Evolutionary conservation across 1,140 invertebrate genomes (phyloP).

Genomic region (Drusus annulatus): DNA sequence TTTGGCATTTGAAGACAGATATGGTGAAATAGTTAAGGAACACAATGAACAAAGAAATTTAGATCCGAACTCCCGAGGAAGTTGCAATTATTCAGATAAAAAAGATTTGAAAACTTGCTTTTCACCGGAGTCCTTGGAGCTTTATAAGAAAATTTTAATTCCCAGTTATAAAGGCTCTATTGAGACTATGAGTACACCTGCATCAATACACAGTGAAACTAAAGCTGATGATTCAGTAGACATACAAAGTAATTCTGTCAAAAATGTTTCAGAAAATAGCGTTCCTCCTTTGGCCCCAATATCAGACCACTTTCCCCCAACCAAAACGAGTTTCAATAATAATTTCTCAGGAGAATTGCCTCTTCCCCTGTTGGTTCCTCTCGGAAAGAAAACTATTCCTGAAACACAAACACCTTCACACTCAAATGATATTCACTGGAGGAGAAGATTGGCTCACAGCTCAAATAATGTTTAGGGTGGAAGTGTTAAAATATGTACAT

Average conservation of each 20-base stretch:
- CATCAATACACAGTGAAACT: neutral
- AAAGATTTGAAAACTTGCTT: no score
- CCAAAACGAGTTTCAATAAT: neutral
- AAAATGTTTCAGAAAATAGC: neutral
- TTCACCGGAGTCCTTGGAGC: constrained; percentile 47
- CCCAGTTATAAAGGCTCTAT: constrained; percentile 48
- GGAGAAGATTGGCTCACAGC: constrained; percentile 39
- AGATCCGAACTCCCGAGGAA: neutral
- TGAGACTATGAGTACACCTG: neutral
- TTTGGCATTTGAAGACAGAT: neutral
- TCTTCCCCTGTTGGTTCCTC: constrained; percentile 1
- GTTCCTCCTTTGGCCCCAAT: constrained; percentile 24
- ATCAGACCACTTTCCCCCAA: neutral
- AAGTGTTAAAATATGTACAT: no score
- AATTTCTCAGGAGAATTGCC: neutral
- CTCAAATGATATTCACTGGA: constrained; percentile 41
- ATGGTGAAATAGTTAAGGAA: neutral
- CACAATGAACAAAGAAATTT: neutral
- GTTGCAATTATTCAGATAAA: no score
- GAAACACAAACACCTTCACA: neutral
- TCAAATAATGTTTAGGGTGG: constrained; percentile 13
- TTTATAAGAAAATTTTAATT: constrained; percentile 52
- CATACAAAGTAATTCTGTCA: neutral
- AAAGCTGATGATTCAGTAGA: neutral
- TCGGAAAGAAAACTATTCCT: constrained; percentile 13